These are phyloP conservation scores for Clarias pachynema DNA, from an alignment of 2,797 vertebrate species.

Conservation along the genomic window DNA sequence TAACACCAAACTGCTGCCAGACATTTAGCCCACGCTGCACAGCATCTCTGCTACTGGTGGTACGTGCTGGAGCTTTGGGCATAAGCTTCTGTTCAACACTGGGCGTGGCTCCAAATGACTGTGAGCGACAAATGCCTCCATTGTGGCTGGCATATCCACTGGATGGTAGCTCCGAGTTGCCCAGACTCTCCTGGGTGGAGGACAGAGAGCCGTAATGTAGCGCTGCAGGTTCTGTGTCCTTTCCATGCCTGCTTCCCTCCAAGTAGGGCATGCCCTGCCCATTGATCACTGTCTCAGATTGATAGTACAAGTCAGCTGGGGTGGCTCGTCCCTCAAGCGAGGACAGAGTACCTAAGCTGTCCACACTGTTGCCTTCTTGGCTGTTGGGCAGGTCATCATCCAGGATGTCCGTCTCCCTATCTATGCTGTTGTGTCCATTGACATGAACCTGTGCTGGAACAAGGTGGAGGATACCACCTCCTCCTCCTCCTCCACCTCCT, in stretches of 20 bases:
- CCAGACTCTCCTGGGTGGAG: conserved; percentile 54
- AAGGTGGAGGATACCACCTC: conserved; percentile 77
- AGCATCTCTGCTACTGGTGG: conserved; percentile 92
- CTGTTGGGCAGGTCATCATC: conserved; percentile 91
- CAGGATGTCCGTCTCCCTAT: conserved; percentile 95
- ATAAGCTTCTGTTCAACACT: conserved; percentile 71
- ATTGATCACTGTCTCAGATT: conserved; percentile 70
- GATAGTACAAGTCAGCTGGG: conserved; percentile 77
- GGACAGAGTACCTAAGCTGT: conserved; percentile 90
- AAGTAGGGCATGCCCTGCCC: conserved; percentile 73
- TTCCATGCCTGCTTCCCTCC: conserved; percentile 67
- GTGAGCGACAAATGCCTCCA: conserved; percentile 81
- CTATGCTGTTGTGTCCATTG: conserved; percentile 81
- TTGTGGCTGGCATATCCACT: conserved; percentile 76
- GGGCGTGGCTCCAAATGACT: conserved; percentile 76
- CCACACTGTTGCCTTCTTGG: conserved; percentile 91
- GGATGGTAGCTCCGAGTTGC: conserved; percentile 48
- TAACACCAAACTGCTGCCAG: conserved; percentile 89
- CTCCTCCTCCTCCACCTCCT: background rate
- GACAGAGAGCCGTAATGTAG: conserved; percentile 53
- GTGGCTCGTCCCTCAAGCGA: conserved; percentile 86
- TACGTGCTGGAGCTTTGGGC: conserved; percentile 88
- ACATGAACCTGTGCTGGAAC: conserved; percentile 95
- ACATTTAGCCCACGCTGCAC: conserved; percentile 94
- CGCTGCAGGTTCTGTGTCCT: conserved; percentile 60